phyloP scores from a whole-genome alignment of 2,113 vertebrate genomes.

The Tetrao urogallus region DNA sequence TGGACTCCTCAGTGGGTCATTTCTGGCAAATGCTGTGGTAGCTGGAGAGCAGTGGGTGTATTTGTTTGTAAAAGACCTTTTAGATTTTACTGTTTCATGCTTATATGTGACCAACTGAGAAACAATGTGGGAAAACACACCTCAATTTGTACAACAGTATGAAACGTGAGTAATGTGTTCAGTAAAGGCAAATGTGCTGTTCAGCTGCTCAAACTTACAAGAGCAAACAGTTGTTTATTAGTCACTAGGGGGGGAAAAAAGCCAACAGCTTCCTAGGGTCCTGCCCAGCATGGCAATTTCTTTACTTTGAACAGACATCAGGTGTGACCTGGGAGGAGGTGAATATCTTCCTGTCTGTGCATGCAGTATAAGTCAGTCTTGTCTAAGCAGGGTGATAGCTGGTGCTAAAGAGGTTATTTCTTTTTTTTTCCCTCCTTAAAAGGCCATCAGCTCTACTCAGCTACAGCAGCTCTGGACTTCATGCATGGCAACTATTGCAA shows the following conservation, averaged over 20 bases:
- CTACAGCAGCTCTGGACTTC: not conserved
- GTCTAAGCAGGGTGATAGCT: not conserved
- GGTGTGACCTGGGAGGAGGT: not conserved
- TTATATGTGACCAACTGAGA: not conserved
- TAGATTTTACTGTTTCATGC: not conserved
- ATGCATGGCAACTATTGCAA: fast-evolving
- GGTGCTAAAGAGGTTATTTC: too few species aligned
- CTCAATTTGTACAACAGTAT: not conserved
- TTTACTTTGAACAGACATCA: not conserved
- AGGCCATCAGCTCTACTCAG: not conserved
- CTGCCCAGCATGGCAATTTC: not conserved
- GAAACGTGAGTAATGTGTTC: not conserved
- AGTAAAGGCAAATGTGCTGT: not conserved
- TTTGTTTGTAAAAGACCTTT: not conserved
- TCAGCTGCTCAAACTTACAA: not conserved
- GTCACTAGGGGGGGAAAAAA: not conserved
- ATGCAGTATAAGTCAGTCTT: not conserved
- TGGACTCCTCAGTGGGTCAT: not conserved
- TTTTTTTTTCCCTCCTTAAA: not conserved
- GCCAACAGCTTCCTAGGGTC: not conserved
- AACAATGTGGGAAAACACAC: not conserved
- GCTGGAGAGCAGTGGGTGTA: not conserved
- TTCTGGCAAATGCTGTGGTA: not conserved
- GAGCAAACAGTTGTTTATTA: not conserved
- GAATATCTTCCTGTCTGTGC: fast-evolving